Evolutionary conservation across 2,888 invertebrate species (phyloP), one percentile per base, ranked within the genome.

Genomic region (Acleris sparsana): DNA sequence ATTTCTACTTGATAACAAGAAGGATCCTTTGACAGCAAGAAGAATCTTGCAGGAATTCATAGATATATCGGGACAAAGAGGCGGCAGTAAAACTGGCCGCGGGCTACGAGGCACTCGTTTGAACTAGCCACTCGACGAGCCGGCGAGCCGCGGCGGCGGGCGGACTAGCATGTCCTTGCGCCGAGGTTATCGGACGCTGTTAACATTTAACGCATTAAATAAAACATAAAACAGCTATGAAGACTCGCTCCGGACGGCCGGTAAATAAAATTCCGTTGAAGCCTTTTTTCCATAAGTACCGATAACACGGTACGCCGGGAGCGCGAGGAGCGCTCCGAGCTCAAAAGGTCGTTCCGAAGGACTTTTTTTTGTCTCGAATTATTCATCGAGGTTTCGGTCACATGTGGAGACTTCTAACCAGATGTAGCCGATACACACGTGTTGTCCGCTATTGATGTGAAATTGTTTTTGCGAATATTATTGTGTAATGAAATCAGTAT

Each of bases 211-310:
- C 85, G 83, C 79, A 80, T 88, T 88, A 70, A 69, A 85, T 86
- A 85, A 87, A 88, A 86, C 81, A 79, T 81, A 85, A 87, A 83
- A 88, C 88, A 85, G 85, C 88, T 86, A 88, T 84, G 88, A 86
- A 87, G 85, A 88, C 87, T 89, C 87, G 89, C 89, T 87, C 76
- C 78, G 84, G 78, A 77, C 80, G 75, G 73, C 70, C 81, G 82
- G 78, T 80, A 86, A 84, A 90, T 89, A 85, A 88, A 89, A 91
- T 88, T 91, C 90, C 91, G 89, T 91, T 87, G 87, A 82, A 86
- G 81, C 85, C 86, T 89, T 92, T 89, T 89, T 86, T 80, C 77
- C 73, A 76, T 76, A 77, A 80, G 87, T 89, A 89, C 89, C 89
- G 88, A 91, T 87, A 88, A 75, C 84, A 84, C 83, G 83, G 86